Base-by-base conservation (phyloP, 2,113 vertebrate genomes). In the Herpetotheres cachinnans region DNA sequence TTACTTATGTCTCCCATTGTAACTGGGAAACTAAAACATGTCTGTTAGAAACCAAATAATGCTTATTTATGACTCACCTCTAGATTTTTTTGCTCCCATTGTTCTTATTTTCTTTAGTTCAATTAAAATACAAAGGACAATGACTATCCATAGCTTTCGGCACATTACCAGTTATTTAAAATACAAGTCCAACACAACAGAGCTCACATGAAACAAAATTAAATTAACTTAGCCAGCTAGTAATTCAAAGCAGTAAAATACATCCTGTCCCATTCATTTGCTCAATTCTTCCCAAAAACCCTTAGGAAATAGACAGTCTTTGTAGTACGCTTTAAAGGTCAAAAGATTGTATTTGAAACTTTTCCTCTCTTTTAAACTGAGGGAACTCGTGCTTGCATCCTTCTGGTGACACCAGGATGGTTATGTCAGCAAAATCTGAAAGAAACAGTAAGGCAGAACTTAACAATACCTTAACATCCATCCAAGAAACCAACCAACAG, bases 191-290 rank as follows among this genome's bases (percentile, higher is more conserved):
- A 93, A 87, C 29, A 66, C 26, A 95, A 58, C 66, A 82, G 58
- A 90, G 78, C 81, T 93, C 93, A 95, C 0, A 3, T 62, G 91
- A 72, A 79, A 62, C 49, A 84, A 93, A 95, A 95, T 82, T 91
- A 87, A 95, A 97, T 97, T 95, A 95, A 93, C 69, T 92, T 86
- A 89, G 52, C 95, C 30, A 92, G 89, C 80, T 72, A 96, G 93
- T 94, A 95, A 96, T 95, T 95, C 93, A 95, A 97, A 97, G 84
- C 95, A 92, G 91, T 96, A 92, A 95, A 96, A 86, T 86, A 55
- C 85, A 92, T 92, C 81, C 86, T 95, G 81, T 77, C 84, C 54
- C 40, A 34, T 76, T 95, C 56, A 82, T 89, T 97, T 77, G 77
- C 89, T 72, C 83, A 76, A 17, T 94, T 86, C 81, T 94, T 94